Evolutionary conservation across 2,113 vertebrate species (phyloP), one percentile per base, ranked within the genome.

Genomic region (Carlito syrichta): DNA sequence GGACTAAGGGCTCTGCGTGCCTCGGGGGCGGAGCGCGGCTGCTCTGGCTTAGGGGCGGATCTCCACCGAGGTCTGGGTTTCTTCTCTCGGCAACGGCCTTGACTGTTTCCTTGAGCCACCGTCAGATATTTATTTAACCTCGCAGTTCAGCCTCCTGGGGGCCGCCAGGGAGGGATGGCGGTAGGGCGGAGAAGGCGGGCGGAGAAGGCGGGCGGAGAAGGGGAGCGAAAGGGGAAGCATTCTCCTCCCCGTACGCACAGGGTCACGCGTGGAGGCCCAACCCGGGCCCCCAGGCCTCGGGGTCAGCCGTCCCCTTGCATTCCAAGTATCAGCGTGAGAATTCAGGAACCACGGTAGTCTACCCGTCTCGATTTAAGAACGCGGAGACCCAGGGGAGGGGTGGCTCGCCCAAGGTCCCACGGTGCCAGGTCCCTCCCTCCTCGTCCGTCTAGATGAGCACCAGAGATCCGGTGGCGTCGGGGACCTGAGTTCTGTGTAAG

Each of bases 61-160:
- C 98, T 97, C 96, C 95, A 38, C 32, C 3, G 98, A 96, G 98
- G 97, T 98, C 98, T 98, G 98, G 87, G 95, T 98, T 99, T 98
- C 98, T 99, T 98, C 98, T 98, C 97, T 97, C 97, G 17, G 97
- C 91, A 83, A 16, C 82, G 78, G 96, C 97, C 97, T 97, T 98
- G 98, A 97, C 97, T 99, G 97, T 98, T 99, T 99, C 98, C 98
- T 98, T 97, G 93, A 98, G 97, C 97, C 82, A 10, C 97, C 92
- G 97, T 97, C 98, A 97, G 98, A 71, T 98, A 98, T 99, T 99
- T 99, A 98, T 89, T 98, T 98, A 99, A 98, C 98, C 98, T 98
- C 95, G 97, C 93, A 94, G 97, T 97, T 96, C 97, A 25, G 16
- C 97, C 93, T 96, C 96, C 95, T 62, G 43, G 97, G 95, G 95